Percentiles rank a stretch among this genome's conserved stretches.
These are phyloP conservation scores for Aeoliscus strigatus DNA, from an alignment of 2,797 vertebrate genomes.

Conservation along the genomic window DNA sequence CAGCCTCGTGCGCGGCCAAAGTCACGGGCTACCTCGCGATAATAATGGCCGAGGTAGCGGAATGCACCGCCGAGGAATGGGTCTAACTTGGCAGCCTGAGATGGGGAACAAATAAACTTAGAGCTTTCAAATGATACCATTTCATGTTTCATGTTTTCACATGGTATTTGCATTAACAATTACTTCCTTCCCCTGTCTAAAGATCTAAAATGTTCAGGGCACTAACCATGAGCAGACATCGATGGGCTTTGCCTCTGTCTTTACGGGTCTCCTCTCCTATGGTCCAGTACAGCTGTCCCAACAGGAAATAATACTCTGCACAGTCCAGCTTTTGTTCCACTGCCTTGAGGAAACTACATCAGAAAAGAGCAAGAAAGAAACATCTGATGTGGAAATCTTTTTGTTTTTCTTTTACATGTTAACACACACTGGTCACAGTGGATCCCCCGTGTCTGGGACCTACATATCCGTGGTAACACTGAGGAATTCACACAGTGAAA, in stretches of 20 bases:
- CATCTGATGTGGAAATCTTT: background rate
- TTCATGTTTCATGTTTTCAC: too few relatives aligned
- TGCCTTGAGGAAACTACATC: constrained; percentile 82
- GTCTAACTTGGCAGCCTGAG: constrained; percentile 91
- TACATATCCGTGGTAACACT: too few relatives aligned
- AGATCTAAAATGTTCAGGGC: too few relatives aligned
- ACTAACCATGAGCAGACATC: constrained; percentile 88
- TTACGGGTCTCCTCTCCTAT: constrained; percentile 86
- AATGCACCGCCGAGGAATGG: constrained; percentile 81
- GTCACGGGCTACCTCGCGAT: constrained; percentile 82
- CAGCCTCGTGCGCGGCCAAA: constrained; percentile 86
- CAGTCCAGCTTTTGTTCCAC: constrained; percentile 71
- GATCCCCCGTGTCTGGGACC: too few relatives aligned
- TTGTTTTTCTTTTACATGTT: too few relatives aligned
- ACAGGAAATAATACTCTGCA: constrained; percentile 82
- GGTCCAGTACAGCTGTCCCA: constrained; percentile 89
- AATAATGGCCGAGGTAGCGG: constrained; percentile 89
- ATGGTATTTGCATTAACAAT: too few relatives aligned
- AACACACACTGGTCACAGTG: too few relatives aligned
- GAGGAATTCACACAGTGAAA: too few relatives aligned
- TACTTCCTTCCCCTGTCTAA: too few relatives aligned
- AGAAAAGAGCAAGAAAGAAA: background rate
- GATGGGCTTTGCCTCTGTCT: constrained; percentile 86
- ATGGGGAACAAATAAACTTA: constrained; percentile 19
- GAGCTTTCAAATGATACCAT: too few relatives aligned